These are phyloP conservation scores for Bradypodion pumilum DNA, from an alignment of 2,797 vertebrate genomes.

Conservation along the genomic window DNA sequence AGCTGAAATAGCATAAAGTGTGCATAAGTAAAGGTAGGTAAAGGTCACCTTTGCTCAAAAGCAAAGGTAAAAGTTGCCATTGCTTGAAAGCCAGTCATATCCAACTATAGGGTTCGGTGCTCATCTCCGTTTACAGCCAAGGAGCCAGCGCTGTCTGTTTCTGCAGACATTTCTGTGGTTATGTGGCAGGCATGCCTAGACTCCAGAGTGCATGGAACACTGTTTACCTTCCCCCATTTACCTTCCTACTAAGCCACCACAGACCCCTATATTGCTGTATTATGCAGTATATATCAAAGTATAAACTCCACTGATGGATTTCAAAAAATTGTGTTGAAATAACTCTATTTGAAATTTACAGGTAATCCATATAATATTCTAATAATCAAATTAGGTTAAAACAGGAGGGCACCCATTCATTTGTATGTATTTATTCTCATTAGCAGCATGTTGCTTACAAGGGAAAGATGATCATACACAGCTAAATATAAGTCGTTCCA, in stretches of 20 bases:
- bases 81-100: no score
- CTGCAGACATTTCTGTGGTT: no score
- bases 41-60: no score
- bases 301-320: neutral
- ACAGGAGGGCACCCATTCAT: conserved; percentile 28
- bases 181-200: no score
- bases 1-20: neutral
- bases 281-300: neutral
- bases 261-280: neutral
- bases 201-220: no score
- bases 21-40: no score
- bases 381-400: conserved; percentile 4
- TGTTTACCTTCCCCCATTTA: no score
- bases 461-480: conserved; percentile 56
- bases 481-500: conserved; percentile 65
- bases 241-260: no score
- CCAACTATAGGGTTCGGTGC: no score
- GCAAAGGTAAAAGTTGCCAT: no score
- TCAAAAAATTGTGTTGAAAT: neutral
- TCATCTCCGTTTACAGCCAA: no score
- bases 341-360: neutral
- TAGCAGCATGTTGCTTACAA: conserved; percentile 57
- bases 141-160: no score
- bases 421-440: conserved; percentile 55
- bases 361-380: neutral